Evolutionary conservation across 2,797 vertebrate species (phyloP).

Genomic region (Ctenopoma multispine): DNA sequence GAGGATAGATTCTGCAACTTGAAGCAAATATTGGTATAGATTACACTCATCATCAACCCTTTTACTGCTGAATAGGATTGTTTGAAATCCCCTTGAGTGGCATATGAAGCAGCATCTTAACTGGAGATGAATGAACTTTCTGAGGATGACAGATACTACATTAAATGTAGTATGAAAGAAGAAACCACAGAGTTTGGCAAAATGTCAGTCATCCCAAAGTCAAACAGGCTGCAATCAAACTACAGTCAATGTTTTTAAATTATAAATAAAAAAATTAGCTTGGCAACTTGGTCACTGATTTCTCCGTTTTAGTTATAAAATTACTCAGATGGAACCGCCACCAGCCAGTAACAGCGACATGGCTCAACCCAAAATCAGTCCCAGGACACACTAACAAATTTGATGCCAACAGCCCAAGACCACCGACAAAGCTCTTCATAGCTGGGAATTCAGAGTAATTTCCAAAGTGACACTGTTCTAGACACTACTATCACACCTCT

Average conservation of each 20-base stretch:
- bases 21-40: no score
- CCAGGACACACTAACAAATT: constrained; percentile 6
- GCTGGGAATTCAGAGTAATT: constrained; percentile 22
- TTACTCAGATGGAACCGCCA: constrained; percentile 33
- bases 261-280: neutral
- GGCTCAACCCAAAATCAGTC: neutral
- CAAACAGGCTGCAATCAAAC: no score
- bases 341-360: constrained; percentile 18
- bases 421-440: constrained; percentile 36
- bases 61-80: no score
- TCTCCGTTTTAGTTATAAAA: constrained; percentile 28
- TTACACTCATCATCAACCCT: no score
- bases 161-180: no score
- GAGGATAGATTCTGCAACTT: no score
- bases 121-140: no score
- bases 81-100: no score
- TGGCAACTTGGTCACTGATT: neutral
- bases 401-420: constrained; percentile 8
- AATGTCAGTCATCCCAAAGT: neutral
- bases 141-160: no score
- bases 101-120: no score
- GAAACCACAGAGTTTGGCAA: no score
- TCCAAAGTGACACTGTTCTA: neutral
- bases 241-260: no score
- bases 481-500: constrained; percentile 22